phyloP scores from a whole-genome alignment of 2,113 vertebrate genomes.

The Aldabrachelys gigantea region DNA sequence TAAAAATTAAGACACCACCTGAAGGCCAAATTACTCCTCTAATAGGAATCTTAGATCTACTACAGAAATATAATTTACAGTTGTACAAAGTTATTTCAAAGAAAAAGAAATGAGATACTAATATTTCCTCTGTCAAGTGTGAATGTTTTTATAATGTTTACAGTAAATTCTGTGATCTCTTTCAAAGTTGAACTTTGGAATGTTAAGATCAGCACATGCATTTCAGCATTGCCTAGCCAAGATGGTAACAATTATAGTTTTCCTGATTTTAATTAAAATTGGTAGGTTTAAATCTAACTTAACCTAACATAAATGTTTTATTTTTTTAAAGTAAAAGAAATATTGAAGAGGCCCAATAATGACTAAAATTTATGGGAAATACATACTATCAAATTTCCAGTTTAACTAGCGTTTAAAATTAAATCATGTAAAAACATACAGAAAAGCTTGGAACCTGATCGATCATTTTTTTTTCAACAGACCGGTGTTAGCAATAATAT shows the following conservation, averaged over 20 bases:
- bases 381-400: neutral
- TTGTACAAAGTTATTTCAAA: neutral
- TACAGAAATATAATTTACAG: neutral
- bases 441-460: no score
- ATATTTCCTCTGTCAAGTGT: neutral
- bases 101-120: neutral
- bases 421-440: neutral
- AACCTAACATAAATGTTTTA: neutral
- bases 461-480: neutral
- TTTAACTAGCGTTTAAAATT: neutral
- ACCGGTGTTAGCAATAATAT: neutral
- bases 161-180: neutral
- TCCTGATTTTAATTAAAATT: neutral
- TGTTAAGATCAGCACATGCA: neutral
- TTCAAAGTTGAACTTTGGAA: neutral
- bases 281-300: neutral
- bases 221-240: neutral
- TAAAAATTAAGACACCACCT: neutral
- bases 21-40: neutral
- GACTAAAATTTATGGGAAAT: neutral
- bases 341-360: neutral
- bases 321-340: neutral
- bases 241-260: neutral
- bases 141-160: neutral
- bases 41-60: neutral